Evolutionary conservation across 2,888 invertebrate species (phyloP).

Genomic region (Leptopilina drosophilae): DNA sequence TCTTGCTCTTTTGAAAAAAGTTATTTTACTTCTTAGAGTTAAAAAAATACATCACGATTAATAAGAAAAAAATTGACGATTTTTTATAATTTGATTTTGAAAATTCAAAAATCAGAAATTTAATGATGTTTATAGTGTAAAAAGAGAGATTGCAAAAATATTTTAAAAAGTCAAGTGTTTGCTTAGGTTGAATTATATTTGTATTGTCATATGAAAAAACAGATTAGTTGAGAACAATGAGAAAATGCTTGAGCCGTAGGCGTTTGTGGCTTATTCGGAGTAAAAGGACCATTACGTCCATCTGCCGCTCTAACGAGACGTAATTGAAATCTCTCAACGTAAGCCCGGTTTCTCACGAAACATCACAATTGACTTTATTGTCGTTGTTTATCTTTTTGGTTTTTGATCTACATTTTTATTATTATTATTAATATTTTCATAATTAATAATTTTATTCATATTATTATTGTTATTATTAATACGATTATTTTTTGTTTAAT

Average conservation of each 20-base stretch:
- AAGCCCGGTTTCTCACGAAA: constrained; percentile 57
- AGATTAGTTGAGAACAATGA: constrained; percentile 2
- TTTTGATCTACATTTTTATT: constrained; percentile 19
- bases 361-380: constrained; percentile 58
- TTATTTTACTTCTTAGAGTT: too few relatives aligned
- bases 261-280: constrained; percentile 40
- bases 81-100: too few relatives aligned
- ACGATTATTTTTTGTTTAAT: too few relatives aligned
- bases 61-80: too few relatives aligned
- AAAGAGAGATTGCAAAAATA: too few relatives aligned
- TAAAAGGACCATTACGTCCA: constrained; percentile 71
- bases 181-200: background rate
- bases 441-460: too few relatives aligned
- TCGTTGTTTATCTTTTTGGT: constrained; percentile 45
- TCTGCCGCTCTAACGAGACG: constrained; percentile 75
- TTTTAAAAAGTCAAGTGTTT: background rate
- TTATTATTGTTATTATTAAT: too few relatives aligned
- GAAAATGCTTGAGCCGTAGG: constrained; percentile 28
- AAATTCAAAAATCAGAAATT: too few relatives aligned
- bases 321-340: constrained; percentile 74
- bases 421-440: too few relatives aligned
- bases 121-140: too few relatives aligned
- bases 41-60: too few relatives aligned
- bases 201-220: constrained; percentile 4
- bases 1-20: too few relatives aligned